phyloP scores from a whole-genome alignment of 2,113 vertebrate genomes.

The Nothoprocta perdicaria region DNA sequence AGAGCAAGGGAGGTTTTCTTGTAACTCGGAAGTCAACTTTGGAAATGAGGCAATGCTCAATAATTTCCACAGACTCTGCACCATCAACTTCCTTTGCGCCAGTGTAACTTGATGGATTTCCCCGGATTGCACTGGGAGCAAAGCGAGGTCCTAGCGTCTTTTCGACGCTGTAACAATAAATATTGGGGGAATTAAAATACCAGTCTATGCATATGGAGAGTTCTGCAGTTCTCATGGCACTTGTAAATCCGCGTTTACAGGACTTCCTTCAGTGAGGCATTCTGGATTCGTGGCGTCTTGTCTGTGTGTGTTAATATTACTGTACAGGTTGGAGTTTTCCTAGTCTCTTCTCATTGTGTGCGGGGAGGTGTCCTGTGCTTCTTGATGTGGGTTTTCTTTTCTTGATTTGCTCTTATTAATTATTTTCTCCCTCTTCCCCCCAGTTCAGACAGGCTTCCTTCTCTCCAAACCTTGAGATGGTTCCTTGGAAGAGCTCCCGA shows the following conservation, averaged over 20 bases:
- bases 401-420: neutral
- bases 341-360: neutral
- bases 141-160: neutral
- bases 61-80: neutral
- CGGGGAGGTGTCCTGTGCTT: neutral
- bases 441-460: neutral
- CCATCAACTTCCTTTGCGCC: accelerated
- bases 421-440: neutral
- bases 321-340: neutral
- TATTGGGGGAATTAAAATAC: neutral
- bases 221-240: neutral
- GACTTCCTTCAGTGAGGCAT: neutral
- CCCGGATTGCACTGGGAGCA: neutral
- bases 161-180: neutral
- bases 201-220: constrained; percentile 3
- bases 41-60: neutral
- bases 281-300: neutral
- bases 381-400: neutral
- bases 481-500: neutral
- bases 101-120: neutral
- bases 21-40: neutral
- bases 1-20: neutral
- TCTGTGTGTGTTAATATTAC: neutral
- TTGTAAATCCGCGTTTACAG: neutral
- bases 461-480: neutral